A percentile compares a stretch with the other conserved stretches of the same genome.
phyloP scores from a whole-genome alignment of 1,140 invertebrate species.

The Pseudomyrmex gracilis region DNA sequence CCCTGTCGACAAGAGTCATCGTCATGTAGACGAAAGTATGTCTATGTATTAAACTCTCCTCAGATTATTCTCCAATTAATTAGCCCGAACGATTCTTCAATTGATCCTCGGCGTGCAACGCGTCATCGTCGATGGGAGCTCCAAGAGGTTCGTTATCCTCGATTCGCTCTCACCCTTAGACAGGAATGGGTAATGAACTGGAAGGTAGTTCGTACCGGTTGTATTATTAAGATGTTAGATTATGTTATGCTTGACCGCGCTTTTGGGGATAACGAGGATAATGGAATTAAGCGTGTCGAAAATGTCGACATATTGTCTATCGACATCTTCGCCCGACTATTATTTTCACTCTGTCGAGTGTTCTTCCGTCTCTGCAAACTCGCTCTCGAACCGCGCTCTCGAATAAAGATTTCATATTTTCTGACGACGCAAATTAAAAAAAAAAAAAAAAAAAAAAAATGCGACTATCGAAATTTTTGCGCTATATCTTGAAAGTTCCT shows the following conservation, averaged over 20 bases:
- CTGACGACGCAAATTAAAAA: too few relatives aligned
- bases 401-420: not conserved
- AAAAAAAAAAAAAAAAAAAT: too few relatives aligned
- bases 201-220: conserved; percentile 77
- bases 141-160: conserved; percentile 82
- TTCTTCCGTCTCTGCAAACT: not conserved
- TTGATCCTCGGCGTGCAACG: conserved; percentile 70
- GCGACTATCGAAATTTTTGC: conserved; percentile 2
- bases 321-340: not conserved
- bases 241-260: conserved; percentile 57
- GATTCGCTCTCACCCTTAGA: conserved; percentile 77
- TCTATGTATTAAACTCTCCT: conserved; percentile 69
- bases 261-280: conserved; percentile 54
- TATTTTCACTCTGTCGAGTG: not conserved
- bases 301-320: not conserved
- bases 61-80: conserved; percentile 80
- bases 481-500: conserved; percentile 12
- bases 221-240: conserved; percentile 83
- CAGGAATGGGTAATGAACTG: conserved; percentile 83
- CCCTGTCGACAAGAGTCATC: conserved; percentile 38
- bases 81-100: conserved; percentile 79
- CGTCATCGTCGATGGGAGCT: conserved; percentile 68
- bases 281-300: conserved; percentile 46
- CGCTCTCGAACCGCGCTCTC: not conserved
- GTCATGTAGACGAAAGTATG: conserved; percentile 11